Evolutionary conservation across 2,797 vertebrate genomes (phyloP).

Genomic region (Simalia tracyae): DNA sequence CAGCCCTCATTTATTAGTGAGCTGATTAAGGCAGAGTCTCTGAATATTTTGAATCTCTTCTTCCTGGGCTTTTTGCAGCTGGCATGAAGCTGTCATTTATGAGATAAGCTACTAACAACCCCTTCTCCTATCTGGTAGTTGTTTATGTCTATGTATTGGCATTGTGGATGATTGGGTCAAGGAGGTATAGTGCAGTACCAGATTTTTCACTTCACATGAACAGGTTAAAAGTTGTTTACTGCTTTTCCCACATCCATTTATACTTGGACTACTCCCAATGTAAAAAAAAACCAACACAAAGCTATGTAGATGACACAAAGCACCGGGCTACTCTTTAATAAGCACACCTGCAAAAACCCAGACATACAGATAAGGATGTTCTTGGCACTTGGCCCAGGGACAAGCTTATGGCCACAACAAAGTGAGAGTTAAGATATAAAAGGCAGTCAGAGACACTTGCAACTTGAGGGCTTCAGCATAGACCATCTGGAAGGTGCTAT

Average conservation of each 20-base stretch:
- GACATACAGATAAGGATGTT: neutral
- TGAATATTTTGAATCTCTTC: neutral
- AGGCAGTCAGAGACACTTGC: neutral
- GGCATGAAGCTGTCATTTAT: neutral
- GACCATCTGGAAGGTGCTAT: neutral
- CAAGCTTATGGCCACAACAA: neutral
- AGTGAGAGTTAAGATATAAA: neutral
- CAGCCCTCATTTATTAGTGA: neutral
- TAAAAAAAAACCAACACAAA: neutral
- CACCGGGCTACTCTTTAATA: neutral
- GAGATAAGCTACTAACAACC: neutral
- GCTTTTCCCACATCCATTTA: neutral
- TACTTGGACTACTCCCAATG: neutral
- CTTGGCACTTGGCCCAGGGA: neutral
- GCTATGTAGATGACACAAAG: neutral
- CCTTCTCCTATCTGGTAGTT: neutral
- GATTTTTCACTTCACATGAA: neutral
- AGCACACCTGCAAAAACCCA: neutral
- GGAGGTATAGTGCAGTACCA: neutral
- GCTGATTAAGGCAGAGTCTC: neutral
- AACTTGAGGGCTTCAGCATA: neutral
- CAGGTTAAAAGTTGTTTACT: neutral
- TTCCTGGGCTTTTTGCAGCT: neutral
- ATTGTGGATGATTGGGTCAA: neutral
- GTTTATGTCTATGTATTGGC: neutral